Evolutionary conservation across 1,140 invertebrate species (phyloP).

Genomic region (Andrena cerasifolii): DNA sequence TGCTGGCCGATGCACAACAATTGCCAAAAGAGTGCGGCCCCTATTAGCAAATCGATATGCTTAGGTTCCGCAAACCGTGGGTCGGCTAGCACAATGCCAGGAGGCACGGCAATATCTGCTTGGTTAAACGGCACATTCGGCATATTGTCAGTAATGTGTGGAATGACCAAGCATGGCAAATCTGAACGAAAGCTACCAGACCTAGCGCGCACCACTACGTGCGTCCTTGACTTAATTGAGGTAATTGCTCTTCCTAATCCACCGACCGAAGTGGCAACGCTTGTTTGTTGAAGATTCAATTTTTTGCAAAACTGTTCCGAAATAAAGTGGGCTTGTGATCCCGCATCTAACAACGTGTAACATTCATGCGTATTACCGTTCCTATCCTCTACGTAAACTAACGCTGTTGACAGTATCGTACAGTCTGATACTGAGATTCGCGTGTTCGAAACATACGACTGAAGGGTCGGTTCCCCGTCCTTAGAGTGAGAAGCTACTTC

Average conservation of each 20-base stretch:
- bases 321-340: not conserved
- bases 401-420: not conserved
- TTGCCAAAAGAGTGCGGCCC: not conserved
- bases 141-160: not conserved
- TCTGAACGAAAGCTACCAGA: not conserved
- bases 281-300: not conserved
- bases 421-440: not conserved
- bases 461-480: too few species aligned
- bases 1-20: not conserved
- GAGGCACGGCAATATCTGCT: not conserved
- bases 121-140: not conserved
- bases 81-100: not conserved
- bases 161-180: not conserved
- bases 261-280: not conserved
- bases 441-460: too few species aligned
- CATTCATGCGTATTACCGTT: not conserved
- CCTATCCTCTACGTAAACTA: not conserved
- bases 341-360: not conserved
- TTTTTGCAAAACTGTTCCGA: not conserved
- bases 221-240: not conserved
- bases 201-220: not conserved
- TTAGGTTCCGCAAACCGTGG: not conserved
- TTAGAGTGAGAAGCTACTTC: too few species aligned
- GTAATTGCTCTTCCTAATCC: not conserved
- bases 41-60: not conserved